Base-by-base conservation (phyloP, 2,113 vertebrate genomes). In the Tapirus terrestris region DNA sequence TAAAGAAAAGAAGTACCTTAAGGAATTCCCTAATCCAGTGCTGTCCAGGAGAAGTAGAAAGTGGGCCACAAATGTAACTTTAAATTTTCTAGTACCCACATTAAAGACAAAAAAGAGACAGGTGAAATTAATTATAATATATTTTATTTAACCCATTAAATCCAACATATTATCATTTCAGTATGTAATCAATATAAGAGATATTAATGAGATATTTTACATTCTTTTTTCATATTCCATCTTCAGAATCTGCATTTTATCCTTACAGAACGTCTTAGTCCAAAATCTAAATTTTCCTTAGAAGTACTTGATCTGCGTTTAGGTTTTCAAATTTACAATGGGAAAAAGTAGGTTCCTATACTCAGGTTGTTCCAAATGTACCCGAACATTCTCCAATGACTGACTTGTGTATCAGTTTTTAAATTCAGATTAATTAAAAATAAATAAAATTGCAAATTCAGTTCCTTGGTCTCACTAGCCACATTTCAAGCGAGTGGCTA, bases 381-480 rank as follows among this genome's bases (percentile, higher is more conserved):
- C 6, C 86, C 61, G 67, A 63, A n/a, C 20, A 39, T 75, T 68
- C n/a, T 72, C 45, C 72, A n/a, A 0, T 33, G 67, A 56, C 65
- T 43, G 5, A 29, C 56, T 79, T 75, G 48, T 36, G 23, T 36
- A 21, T 88, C 8, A 16, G 25, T 39, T 89, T 90, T 39, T 6
- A 91, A 82, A 83, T 73, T 90, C 60, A 82, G 39, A 79, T 85
- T 51, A 77, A 86, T 88, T 70, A 73, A 80, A 68, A 36, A n/a
- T 53, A 29, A 31, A 60, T 29, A 77, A 20, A 58, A 89, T 43
- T 48, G 70, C 43, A 31, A 48, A 56, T 83, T 65, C 76, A 6
- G 6, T 20, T 33, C 51, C 27, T 82, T 31, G 8, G 39, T 17
- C 51, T 68, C 25, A 17, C 25, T 0, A 23, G 73, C 27, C 29